These are phyloP conservation scores for Falco peregrinus DNA, from an alignment of 2,797 vertebrate species.

Conservation along the genomic window DNA sequence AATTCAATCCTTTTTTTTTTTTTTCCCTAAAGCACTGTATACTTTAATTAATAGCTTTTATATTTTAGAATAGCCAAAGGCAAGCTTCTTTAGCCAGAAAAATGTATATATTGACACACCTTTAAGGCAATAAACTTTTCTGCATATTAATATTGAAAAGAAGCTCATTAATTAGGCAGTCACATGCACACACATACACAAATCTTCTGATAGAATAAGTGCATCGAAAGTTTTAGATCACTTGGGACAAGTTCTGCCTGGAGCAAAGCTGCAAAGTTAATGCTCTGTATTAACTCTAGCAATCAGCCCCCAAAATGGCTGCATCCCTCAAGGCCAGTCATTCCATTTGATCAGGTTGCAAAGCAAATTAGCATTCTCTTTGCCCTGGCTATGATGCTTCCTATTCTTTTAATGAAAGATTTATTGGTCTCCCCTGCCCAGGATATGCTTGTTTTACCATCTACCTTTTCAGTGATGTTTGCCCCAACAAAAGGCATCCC, in stretches of 20 bases:
- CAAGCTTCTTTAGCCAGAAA: slow-evolving; percentile 71
- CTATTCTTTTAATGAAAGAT: slow-evolving; percentile 70
- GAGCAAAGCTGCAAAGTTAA: slow-evolving; percentile 74
- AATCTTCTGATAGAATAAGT: slow-evolving; percentile 72
- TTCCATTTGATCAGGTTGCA: slow-evolving; percentile 69
- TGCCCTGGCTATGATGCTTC: slow-evolving; percentile 58
- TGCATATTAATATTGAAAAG: slow-evolving; percentile 77
- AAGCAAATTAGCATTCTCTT: slow-evolving; percentile 67
- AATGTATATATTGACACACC: slow-evolving; percentile 79
- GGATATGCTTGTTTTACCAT: slow-evolving; percentile 37
- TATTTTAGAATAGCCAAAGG: slow-evolving; percentile 72
- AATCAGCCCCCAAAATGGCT: slow-evolving; percentile 69
- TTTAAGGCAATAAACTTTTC: slow-evolving; percentile 76
- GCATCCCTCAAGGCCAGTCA: slow-evolving; percentile 63
- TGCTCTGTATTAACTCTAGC: slow-evolving; percentile 70
- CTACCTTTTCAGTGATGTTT: slow-evolving; percentile 42
- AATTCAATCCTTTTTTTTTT: slow-evolving; percentile 26
- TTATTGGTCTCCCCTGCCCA: slow-evolving; percentile 56
- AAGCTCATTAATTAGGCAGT: slow-evolving; percentile 76
- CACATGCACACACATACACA: slow-evolving; percentile 46
- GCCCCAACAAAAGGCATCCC: slow-evolving; percentile 22
- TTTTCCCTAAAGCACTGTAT: slow-evolving; percentile 40
- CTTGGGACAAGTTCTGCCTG: slow-evolving; percentile 72
- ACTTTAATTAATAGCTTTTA: slow-evolving; percentile 77
- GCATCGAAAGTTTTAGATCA: slow-evolving; percentile 70